phyloP scores from a whole-genome alignment of 2,888 invertebrate genomes.

The Oithona nana region DNA sequence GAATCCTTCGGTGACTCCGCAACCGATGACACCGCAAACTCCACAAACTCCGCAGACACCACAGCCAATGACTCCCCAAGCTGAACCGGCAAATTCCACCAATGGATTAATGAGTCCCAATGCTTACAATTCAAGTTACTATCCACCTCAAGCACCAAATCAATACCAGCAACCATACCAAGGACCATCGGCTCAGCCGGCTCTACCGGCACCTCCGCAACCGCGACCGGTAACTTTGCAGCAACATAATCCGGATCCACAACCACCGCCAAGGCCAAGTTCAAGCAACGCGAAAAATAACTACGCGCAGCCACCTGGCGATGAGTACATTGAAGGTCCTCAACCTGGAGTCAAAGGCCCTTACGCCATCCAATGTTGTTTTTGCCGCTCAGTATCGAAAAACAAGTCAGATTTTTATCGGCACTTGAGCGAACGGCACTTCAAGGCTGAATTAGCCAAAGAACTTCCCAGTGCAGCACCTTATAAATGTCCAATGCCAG shows the following conservation, averaged over 20 bases:
- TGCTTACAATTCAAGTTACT: not conserved
- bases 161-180: not conserved
- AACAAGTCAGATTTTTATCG: conserved; percentile 10
- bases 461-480: conserved; percentile 10
- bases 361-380: conserved; percentile 1
- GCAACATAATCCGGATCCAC: not conserved
- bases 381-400: not conserved
- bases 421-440: conserved; percentile 13
- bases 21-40: not conserved
- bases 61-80: conserved; percentile 12
- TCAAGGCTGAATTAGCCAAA: conserved; percentile 1
- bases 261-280: not conserved
- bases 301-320: not conserved
- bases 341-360: conserved; percentile 5
- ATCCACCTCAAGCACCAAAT: not conserved
- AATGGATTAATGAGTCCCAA: not conserved
- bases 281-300: not conserved
- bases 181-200: not conserved
- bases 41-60: conserved; percentile 3
- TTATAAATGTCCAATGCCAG: not conserved
- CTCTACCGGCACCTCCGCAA: not conserved
- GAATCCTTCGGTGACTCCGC: not conserved
- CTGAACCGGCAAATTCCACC: not conserved
- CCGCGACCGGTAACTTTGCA: conserved; percentile 6
- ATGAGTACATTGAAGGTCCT: conserved; percentile 3